Evolutionary conservation across 2,888 invertebrate genomes (phyloP), one percentile per base, ranked within the genome.

Genomic region (Imbricaverruca yamaguchii): DNA sequence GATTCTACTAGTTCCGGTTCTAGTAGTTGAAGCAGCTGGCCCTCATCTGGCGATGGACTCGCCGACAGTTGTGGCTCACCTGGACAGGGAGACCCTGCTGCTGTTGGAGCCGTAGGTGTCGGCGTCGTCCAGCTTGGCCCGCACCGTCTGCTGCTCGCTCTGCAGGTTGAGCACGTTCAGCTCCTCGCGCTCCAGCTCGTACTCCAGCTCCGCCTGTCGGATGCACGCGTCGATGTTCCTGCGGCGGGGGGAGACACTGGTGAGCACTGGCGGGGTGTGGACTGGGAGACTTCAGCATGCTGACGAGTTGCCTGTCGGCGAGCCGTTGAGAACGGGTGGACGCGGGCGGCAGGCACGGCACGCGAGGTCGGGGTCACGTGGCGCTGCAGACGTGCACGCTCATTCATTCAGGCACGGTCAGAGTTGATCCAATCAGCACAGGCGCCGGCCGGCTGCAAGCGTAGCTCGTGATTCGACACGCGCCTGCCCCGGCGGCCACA

Each of bases 191-290:
- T 95, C 95, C 84, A 95, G 88, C 86, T 94, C 92, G 87, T 95
- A 95, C 86, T 95, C 95, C 85, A 95, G 88, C 88, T 96, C 96
- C 0, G 96, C 96, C 86, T 95, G 95, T 86, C 94, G 93, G 86
- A 96, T 95, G 84, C 95, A 90, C 80, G 93, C 92, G 87, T 96
- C 95, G 82, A 95, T 95, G 87, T 95, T 95, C 85, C 95, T 95
- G 87, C 3, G 87, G 87, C 84, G 23, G 13, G 1, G 15, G 0
- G 13, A 39, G 39, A 1, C 13, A 11, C 18, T 0, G 63, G 15
- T 15, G 6, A 11, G 15, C 21, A 8, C 13, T 15, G 18, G 18
- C 6, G 21, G 18, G 21, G 13, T 63, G 18, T 18, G 21, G 18
- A 63, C 7, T 18, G 18, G 63, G 23, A 8, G 11, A 3, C 10